Base-by-base conservation (phyloP, 2,113 vertebrate species). In the Halcyon senegalensis region DNA sequence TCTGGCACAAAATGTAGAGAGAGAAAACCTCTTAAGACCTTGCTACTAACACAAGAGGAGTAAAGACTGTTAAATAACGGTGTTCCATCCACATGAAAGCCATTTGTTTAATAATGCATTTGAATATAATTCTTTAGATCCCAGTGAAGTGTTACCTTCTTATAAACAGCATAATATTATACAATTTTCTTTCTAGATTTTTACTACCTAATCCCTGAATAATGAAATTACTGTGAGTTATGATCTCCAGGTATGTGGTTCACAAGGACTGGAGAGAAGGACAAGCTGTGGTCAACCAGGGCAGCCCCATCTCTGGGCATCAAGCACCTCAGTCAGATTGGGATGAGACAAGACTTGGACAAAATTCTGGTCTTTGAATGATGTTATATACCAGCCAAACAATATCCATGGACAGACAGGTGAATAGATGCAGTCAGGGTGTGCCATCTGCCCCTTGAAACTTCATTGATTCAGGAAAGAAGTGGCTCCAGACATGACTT, bases 401-500 rank as follows among this genome's bases (percentile, higher is more conserved):
- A n/a, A 1, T n/a, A 28, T 2, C 24, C 18, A 28, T 7, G 16
- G n/a, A 59, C 25, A 72, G 0, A 0, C 13, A 48, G 8, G 4
- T 7, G 8, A 56, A 64, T 13, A 8, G 18, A 17, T 84, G 13
- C 28, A 56, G 64, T 11, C 3, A 33, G 4, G 10, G 1, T 24
- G 23, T 46, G 20, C 1, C 0, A 48, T 30, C 35, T 69, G 17
- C 25, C 4, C 4, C 17, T 43, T 35, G 17, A 81, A 7, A 66
- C 3, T 43, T 43, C 16, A 12, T 16, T 51, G 41, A 9, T 56
- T 69, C 17, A 27, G 23, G 10, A 37, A 41, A 48, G 8, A 51
- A 51, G 8, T 11, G 15, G 13, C 5, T 79, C 15, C 66, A 89
- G 37, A 5, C 13, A 37, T 11, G 10, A 24, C 60, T 75, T 64